These are phyloP conservation scores for Himalopsyche japonica DNA, from an alignment of 2,888 invertebrate genomes.

Conservation along the genomic window DNA sequence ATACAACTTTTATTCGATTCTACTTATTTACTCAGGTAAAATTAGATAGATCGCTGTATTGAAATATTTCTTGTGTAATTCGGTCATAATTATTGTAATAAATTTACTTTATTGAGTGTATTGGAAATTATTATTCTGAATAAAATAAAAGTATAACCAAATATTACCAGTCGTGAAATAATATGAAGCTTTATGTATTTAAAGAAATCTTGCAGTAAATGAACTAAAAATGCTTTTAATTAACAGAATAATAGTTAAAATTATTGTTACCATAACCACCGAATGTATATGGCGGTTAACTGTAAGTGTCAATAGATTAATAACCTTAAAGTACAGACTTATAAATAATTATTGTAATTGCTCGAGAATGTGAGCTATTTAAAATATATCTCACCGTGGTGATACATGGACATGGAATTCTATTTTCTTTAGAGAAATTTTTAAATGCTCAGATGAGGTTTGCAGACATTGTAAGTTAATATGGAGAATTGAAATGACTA, in stretches of 20 bases:
- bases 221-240: not conserved
- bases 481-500: not conserved
- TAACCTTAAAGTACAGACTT: not conserved
- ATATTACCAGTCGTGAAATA: not conserved
- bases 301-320: not conserved
- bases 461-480: not conserved
- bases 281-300: not conserved
- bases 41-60: not conserved
- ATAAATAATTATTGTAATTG: not conserved
- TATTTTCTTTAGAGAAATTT: not conserved
- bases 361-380: not conserved
- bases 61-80: not conserved
- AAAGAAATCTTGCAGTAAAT: not conserved
- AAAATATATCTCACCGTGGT: not conserved
- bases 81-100: not conserved
- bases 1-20: not conserved
- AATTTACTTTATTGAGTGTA: not conserved
- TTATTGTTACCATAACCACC: not conserved
- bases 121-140: not conserved
- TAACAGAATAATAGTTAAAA: not conserved
- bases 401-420: not conserved
- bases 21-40: not conserved
- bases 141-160: slow-evolving; percentile 1
- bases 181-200: not conserved
- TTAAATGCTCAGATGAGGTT: not conserved